A percentile compares a stretch with the other conserved stretches of the same genome.
Evolutionary conservation across 2,888 invertebrate species (phyloP).

Genomic region (Agrotis clavis): DNA sequence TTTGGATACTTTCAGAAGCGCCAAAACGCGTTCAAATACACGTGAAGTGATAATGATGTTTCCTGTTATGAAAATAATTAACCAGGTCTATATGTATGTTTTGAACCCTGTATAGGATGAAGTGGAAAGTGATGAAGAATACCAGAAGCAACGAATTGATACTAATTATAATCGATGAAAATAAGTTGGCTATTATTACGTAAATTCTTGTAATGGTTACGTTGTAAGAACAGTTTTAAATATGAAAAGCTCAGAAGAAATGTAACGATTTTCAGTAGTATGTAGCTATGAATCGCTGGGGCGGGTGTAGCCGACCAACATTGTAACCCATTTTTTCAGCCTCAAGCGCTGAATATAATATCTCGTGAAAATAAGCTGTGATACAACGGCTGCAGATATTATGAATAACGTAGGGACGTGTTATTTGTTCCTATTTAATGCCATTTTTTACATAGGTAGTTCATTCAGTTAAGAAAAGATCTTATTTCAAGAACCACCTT

Average conservation of each 20-base stretch:
- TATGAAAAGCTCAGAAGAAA: conserved; percentile 15
- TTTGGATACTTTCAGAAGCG: neutral
- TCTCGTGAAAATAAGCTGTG: conserved; percentile 28
- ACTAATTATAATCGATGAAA: neutral
- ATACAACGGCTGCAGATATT: neutral
- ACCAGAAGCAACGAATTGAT: too few species aligned
- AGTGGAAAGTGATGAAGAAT: too few species aligned
- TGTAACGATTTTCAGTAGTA: conserved; percentile 51
- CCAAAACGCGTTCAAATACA: too few species aligned
- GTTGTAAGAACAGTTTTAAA: conserved; percentile 15
- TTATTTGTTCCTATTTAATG: too few species aligned
- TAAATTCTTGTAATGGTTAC: neutral
- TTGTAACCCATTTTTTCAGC: conserved; percentile 55
- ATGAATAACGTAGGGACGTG: neutral
- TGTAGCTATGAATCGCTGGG: conserved; percentile 39
- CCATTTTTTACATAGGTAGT: too few species aligned
- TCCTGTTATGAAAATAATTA: too few species aligned
- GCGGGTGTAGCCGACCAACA: conserved; percentile 50
- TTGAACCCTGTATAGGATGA: too few species aligned
- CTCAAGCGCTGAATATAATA: conserved; percentile 35
- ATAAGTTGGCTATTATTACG: neutral
- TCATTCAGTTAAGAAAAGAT: too few species aligned
- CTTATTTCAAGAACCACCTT: too few species aligned
- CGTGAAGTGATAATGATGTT: too few species aligned
- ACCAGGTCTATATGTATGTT: too few species aligned